A percentile compares a stretch with the other conserved stretches of the same genome.
These are phyloP conservation scores for Apaloderma vittatum DNA, from an alignment of 2,113 vertebrate species.

Conservation along the genomic window DNA sequence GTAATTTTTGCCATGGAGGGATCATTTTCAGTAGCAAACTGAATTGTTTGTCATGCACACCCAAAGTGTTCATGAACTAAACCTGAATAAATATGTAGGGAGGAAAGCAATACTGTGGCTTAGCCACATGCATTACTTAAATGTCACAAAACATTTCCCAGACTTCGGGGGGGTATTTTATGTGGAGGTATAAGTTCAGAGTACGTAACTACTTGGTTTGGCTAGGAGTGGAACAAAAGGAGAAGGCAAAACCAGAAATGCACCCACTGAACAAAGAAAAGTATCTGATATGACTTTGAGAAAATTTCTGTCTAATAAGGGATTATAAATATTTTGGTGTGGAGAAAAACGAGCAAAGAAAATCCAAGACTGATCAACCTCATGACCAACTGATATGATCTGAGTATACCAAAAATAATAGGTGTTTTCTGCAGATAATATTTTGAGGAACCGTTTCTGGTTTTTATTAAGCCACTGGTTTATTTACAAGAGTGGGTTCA, in stretches of 20 bases:
- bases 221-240: not conserved
- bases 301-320: not conserved
- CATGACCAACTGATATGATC: not conserved
- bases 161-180: not conserved
- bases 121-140: not conserved
- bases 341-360: not conserved
- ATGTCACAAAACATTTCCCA: not conserved
- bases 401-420: not conserved
- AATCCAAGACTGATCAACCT: not conserved
- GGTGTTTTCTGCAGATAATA: not conserved
- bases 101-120: not conserved
- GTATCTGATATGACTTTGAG: not conserved
- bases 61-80: not conserved
- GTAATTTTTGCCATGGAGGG: not conserved
- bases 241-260: not conserved
- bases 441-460: not conserved
- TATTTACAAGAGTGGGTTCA: not conserved
- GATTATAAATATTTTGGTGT: not conserved
- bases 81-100: not conserved
- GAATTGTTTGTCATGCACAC: not conserved
- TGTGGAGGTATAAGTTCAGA: not conserved
- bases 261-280: not conserved
- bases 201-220: not conserved
- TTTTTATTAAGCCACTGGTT: not conserved
- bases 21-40: not conserved